A percentile compares a stretch with the other conserved stretches of the same genome.
phyloP scores from a whole-genome alignment of 2,888 invertebrate genomes.

The Chalcis sispes region DNA sequence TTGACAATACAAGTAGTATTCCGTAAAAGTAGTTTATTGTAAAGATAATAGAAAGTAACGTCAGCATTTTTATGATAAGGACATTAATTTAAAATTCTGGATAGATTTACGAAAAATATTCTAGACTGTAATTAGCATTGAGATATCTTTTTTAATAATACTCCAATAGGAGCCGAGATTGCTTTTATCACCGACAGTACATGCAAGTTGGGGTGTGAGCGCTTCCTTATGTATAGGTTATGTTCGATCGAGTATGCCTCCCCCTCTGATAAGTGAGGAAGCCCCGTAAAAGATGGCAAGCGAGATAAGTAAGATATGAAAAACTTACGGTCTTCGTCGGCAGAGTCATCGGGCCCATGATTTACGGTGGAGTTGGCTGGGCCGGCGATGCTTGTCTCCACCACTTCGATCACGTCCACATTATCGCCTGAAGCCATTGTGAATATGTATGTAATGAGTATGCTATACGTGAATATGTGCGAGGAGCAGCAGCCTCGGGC shows the following conservation, averaged over 20 bases:
- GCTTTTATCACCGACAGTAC: too few species aligned
- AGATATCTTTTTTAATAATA: too few species aligned
- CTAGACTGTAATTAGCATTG: too few species aligned
- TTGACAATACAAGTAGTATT: too few species aligned
- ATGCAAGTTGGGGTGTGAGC: neutral
- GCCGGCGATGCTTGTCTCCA: slow-evolving; percentile 80
- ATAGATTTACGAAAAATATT: too few species aligned
- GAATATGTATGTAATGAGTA: slow-evolving; percentile 58
- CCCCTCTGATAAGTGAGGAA: slow-evolving; percentile 15
- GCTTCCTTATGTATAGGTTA: slow-evolving; percentile 46
- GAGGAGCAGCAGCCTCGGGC: slow-evolving; percentile 2
- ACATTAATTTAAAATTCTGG: too few species aligned
- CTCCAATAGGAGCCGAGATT: too few species aligned
- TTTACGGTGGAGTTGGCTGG: slow-evolving; percentile 55
- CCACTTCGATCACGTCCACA: slow-evolving; percentile 86
- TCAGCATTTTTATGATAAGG: too few species aligned
- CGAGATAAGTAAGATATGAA: neutral
- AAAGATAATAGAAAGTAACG: too few species aligned
- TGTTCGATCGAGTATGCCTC: slow-evolving; percentile 41
- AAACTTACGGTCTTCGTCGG: slow-evolving; percentile 75
- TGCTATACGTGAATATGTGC: too few species aligned
- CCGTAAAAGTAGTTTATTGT: too few species aligned
- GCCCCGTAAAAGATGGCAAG: slow-evolving; percentile 18
- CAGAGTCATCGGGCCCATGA: slow-evolving; percentile 71
- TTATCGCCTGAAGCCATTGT: slow-evolving; percentile 91